phyloP scores from a whole-genome alignment of 2,888 invertebrate genomes.

The Apamea epomidion region DNA sequence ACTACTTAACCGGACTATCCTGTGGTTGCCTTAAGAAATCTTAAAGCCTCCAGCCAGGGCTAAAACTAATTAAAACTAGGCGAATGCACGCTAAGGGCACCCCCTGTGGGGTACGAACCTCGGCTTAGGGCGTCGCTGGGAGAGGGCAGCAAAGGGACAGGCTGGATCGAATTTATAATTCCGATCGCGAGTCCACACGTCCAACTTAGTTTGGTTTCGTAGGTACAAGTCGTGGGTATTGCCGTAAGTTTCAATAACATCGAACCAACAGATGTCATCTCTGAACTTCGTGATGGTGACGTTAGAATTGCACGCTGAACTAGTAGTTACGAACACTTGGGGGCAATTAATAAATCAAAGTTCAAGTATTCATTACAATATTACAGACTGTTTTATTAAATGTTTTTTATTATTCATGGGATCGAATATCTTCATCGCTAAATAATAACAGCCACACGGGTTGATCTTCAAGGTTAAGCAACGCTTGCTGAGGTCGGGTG shows the following conservation, averaged over 20 bases:
- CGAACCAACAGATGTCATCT: conserved; percentile 57
- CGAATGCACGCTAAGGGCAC: too few species aligned
- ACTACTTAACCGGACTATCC: too few species aligned
- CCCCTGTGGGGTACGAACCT: too few species aligned
- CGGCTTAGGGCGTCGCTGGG: too few species aligned
- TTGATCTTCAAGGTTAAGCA: background rate
- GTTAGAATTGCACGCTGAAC: conserved; percentile 43
- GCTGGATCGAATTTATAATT: too few species aligned
- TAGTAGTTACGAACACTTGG: conserved; percentile 39
- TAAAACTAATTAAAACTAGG: too few species aligned
- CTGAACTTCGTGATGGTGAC: conserved; percentile 53
- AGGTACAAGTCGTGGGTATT: conserved; percentile 46
- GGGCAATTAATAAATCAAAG: conserved; percentile 31
- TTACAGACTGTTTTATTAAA: background rate
- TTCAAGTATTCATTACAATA: conserved; percentile 15
- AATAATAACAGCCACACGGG: background rate
- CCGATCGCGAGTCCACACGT: conserved; percentile 15
- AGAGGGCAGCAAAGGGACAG: too few species aligned
- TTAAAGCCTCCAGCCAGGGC: too few species aligned
- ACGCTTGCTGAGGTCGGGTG: background rate
- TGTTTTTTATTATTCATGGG: background rate
- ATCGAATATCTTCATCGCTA: background rate
- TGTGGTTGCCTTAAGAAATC: too few species aligned
- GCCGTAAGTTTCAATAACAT: conserved; percentile 51
- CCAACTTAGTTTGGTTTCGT: conserved; percentile 23